These are phyloP conservation scores for Ochropleura plecta DNA, from an alignment of 2,888 invertebrate species.

Conservation along the genomic window DNA sequence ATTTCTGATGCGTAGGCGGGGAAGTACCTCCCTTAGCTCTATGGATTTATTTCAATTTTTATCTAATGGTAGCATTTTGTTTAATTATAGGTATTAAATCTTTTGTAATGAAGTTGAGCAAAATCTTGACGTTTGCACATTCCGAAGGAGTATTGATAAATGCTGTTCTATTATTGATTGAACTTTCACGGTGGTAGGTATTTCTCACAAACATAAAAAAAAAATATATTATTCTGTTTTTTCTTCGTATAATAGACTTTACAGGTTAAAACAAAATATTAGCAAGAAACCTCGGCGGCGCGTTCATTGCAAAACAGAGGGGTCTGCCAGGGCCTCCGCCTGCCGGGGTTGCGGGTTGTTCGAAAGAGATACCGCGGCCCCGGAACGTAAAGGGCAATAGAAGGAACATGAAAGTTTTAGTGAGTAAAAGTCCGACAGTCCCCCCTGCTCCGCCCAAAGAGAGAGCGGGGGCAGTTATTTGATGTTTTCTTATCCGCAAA, in stretches of 20 bases:
- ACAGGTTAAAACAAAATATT: no score
- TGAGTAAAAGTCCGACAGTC: no score
- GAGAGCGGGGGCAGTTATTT: no score
- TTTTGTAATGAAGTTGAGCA: conserved; percentile 75
- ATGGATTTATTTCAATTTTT: conserved; percentile 84
- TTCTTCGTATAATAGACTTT: neutral
- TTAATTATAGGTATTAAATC: conserved; percentile 81
- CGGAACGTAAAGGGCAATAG: no score
- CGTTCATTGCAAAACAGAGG: no score
- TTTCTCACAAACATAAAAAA: neutral
- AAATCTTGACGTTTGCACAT: conserved; percentile 62
- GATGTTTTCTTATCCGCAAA: no score
- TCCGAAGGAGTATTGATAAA: conserved; percentile 44
- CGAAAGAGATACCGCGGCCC: no score
- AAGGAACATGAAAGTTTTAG: no score
- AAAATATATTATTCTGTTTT: neutral
- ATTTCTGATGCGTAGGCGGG: conserved; percentile 75
- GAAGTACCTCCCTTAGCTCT: conserved; percentile 72
- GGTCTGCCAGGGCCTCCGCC: no score
- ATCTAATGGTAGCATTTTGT: conserved; percentile 72
- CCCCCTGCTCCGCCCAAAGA: no score
- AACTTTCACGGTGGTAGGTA: conserved; percentile 25
- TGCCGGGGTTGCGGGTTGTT: no score
- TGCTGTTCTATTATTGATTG: conserved; percentile 30
- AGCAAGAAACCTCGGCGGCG: no score